These are phyloP conservation scores for Neosalanx taihuensis DNA, from an alignment of 2,797 vertebrate species.

Conservation along the genomic window DNA sequence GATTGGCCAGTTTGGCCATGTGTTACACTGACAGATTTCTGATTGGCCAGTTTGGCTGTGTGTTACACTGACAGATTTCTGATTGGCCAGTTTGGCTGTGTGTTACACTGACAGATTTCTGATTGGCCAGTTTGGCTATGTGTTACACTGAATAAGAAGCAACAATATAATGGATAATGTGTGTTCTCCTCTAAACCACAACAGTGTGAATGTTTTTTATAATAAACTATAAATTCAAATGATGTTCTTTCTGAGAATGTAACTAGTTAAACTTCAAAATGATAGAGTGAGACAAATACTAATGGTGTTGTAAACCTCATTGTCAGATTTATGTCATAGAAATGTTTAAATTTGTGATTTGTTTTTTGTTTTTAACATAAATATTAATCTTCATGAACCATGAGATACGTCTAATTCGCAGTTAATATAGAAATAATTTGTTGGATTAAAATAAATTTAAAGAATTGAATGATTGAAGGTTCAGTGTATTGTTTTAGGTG, in stretches of 20 bases:
- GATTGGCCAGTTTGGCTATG: too few species aligned
- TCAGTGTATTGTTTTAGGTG: constrained; percentile 89
- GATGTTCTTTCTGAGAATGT: constrained; percentile 85
- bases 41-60: constrained; percentile 70
- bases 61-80: constrained; percentile 12
- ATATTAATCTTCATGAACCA: constrained; percentile 92
- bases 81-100: constrained; percentile 70
- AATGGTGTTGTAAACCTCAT: constrained; percentile 81
- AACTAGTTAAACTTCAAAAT: constrained; percentile 89
- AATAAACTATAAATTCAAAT: constrained; percentile 78
- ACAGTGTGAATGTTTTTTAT: constrained; percentile 85
- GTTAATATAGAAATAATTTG: constrained; percentile 98
- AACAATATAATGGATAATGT: constrained; percentile 78
- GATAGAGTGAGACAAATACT: constrained; percentile 73
- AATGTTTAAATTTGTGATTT: constrained; percentile 89
- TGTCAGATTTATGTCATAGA: constrained; percentile 85
- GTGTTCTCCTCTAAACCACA: constrained; percentile 83
- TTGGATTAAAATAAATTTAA: constrained; percentile 97
- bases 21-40: constrained; percentile 12
- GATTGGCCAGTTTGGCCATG: constrained; percentile 70
- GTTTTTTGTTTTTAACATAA: constrained; percentile 78
- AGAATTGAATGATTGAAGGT: constrained; percentile 78
- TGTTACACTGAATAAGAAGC: constrained; percentile 67
- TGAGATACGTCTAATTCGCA: constrained; percentile 87
- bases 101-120: constrained; percentile 14